These are phyloP conservation scores for Pogoniulus pusillus DNA, from an alignment of 2,797 vertebrate genomes.

Conservation along the genomic window DNA sequence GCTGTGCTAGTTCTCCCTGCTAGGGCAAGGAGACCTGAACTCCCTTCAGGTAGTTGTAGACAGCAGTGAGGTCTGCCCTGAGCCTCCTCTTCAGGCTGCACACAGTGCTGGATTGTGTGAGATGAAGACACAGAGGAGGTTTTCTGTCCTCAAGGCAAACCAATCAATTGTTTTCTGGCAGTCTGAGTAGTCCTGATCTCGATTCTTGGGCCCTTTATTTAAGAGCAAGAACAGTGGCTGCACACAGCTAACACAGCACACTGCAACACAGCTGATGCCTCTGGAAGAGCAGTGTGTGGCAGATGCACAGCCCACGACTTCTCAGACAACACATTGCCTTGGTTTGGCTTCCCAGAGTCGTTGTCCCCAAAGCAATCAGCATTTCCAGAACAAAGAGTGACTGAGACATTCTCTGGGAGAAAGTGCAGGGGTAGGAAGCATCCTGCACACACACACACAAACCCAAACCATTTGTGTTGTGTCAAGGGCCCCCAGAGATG, in stretches of 20 bases:
- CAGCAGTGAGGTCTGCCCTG: too few species aligned
- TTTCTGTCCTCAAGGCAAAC: not conserved
- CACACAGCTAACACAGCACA: not conserved
- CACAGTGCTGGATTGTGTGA: not conserved
- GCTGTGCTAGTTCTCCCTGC: not conserved
- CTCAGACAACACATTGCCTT: not conserved
- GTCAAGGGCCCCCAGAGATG: constrained; percentile 11
- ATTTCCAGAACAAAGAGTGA: constrained; percentile 15
- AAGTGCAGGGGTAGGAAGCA: not conserved
- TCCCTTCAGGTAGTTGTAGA: too few species aligned
- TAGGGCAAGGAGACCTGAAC: too few species aligned
- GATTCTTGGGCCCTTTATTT: not conserved
- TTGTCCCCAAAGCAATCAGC: not conserved
- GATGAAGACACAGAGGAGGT: not conserved
- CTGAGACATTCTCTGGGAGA: not conserved
- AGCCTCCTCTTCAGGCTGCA: too few species aligned
- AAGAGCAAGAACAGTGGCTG: not conserved
- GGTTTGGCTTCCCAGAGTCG: not conserved
- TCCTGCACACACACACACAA: not conserved
- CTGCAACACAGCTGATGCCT: not conserved
- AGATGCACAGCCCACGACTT: not conserved
- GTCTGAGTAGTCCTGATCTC: not conserved
- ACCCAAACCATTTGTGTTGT: not conserved
- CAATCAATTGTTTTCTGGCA: not conserved
- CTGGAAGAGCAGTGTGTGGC: not conserved